Conservation (phyloP, 2,888 invertebrate species). For the Polia nebulosa region DNA sequence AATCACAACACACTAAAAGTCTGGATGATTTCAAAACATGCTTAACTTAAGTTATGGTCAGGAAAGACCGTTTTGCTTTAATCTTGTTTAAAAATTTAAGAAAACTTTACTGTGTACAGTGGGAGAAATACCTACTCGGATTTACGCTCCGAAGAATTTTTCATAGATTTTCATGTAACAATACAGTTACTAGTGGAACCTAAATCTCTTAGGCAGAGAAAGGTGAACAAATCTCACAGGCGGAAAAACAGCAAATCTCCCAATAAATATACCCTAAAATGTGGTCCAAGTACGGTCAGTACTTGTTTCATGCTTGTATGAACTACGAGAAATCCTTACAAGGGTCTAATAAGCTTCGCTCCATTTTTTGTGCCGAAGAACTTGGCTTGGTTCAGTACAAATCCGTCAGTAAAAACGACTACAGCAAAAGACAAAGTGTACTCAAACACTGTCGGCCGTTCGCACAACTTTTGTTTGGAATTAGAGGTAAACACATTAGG, state of each 20-base stretch:
- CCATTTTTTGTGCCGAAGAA: conserved; percentile 61
- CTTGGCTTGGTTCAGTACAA: conserved; percentile 53
- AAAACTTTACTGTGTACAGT: no score
- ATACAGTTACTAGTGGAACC: conserved; percentile 26
- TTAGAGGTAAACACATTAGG: conserved; percentile 89
- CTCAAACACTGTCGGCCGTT: conserved; percentile 74
- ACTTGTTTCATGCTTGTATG: conserved; percentile 66
- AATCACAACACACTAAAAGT: no score
- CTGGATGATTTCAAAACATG: no score
- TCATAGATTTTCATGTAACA: conserved; percentile 2
- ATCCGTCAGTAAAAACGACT: conserved; percentile 70
- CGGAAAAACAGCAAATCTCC: conserved; percentile 59
- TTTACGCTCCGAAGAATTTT: background rate
- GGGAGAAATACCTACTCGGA: no score
- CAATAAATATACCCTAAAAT: conserved; percentile 62
- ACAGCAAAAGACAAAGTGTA: conserved; percentile 73
- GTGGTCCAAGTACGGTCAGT: conserved; percentile 61
- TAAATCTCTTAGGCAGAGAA: conserved; percentile 24
- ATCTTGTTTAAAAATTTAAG: no score
- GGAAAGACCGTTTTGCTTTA: no score
- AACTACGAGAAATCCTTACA: conserved; percentile 63
- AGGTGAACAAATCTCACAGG: conserved; percentile 55
- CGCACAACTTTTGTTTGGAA: conserved; percentile 86
- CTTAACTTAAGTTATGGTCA: no score
- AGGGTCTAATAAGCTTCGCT: conserved; percentile 63